A percentile compares a stretch with the other conserved stretches of the same genome.
These are phyloP conservation scores for Metellina segmentata DNA, from an alignment of 2,888 invertebrate genomes.

Conservation along the genomic window DNA sequence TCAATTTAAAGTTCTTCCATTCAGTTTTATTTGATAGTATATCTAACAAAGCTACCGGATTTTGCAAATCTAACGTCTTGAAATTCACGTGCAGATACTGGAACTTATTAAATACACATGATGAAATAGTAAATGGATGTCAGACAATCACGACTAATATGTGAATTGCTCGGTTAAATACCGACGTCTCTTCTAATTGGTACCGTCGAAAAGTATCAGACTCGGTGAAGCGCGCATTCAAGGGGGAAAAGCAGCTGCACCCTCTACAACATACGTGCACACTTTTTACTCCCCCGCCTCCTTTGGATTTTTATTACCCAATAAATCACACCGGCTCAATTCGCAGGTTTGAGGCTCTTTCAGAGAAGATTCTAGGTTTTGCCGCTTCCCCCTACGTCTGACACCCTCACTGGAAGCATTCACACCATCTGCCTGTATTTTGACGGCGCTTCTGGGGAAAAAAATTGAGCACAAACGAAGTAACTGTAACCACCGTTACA, in stretches of 20 bases:
- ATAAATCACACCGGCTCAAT: conserved; percentile 73
- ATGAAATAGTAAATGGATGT: too few relatives aligned
- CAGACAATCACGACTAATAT: too few relatives aligned
- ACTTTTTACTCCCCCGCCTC: conserved; percentile 63
- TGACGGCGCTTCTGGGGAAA: background rate
- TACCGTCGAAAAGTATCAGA: too few relatives aligned
- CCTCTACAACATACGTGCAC: conserved; percentile 27
- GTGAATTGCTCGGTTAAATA: too few relatives aligned
- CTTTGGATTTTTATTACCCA: conserved; percentile 73
- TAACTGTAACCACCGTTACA: conserved; percentile 17
- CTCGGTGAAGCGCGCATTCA: too few relatives aligned
- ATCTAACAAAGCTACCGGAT: too few relatives aligned
- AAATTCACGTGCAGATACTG: too few relatives aligned
- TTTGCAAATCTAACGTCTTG: too few relatives aligned
- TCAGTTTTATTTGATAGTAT: too few relatives aligned
- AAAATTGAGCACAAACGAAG: background rate
- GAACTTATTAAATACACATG: too few relatives aligned
- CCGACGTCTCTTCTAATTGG: too few relatives aligned
- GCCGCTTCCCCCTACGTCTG: background rate
- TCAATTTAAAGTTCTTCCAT: too few relatives aligned
- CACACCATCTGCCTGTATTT: conserved; percentile 43
- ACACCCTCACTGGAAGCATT: conserved; percentile 8
- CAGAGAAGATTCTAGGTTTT: conserved; percentile 29
- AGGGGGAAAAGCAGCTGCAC: conserved; percentile 26
- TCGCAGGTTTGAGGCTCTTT: conserved; percentile 65